phyloP scores from a whole-genome alignment of 1,140 invertebrate species.

The Neodiprion pinetum region DNA sequence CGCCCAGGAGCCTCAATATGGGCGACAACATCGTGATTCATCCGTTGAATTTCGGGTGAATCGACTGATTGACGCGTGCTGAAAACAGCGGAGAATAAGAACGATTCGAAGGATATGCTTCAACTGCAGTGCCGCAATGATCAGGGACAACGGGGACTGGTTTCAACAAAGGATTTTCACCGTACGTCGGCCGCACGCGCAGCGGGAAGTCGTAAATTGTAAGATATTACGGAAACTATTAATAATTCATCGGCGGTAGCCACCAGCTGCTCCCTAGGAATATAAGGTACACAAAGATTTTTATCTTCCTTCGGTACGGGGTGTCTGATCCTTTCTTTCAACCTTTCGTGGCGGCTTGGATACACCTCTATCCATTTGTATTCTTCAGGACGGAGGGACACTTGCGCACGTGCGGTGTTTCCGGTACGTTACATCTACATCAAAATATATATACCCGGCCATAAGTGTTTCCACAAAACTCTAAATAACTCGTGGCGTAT shows the following conservation, averaged over 20 bases:
- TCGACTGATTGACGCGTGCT: conserved; percentile 27
- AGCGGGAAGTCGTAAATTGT: not conserved
- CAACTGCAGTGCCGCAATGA: conserved; percentile 17
- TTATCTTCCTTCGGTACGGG: not conserved
- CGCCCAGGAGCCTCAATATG: conserved; percentile 45
- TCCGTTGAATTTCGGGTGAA: conserved; percentile 44
- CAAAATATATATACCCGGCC: too few relatives aligned
- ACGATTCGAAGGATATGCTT: not conserved
- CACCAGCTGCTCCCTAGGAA: not conserved
- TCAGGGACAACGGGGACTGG: conserved; percentile 13
- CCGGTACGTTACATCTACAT: too few relatives aligned
- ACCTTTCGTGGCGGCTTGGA: too few relatives aligned
- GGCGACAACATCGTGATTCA: conserved; percentile 49
- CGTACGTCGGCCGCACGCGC: not conserved
- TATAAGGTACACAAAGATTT: not conserved
- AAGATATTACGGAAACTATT: conserved; percentile 1
- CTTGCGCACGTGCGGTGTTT: too few relatives aligned
- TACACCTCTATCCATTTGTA: too few relatives aligned
- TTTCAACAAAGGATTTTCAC: not conserved
- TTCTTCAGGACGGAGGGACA: too few relatives aligned
- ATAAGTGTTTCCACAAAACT: too few relatives aligned
- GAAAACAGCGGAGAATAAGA: conserved; percentile 18
- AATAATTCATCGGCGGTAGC: not conserved
- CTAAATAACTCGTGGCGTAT: too few relatives aligned
- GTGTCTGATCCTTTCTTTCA: not conserved